Percentiles rank a stretch among this genome's conserved stretches.
These are phyloP conservation scores for Cactoblastis cactorum DNA, from an alignment of 2,888 invertebrate genomes.

Conservation along the genomic window DNA sequence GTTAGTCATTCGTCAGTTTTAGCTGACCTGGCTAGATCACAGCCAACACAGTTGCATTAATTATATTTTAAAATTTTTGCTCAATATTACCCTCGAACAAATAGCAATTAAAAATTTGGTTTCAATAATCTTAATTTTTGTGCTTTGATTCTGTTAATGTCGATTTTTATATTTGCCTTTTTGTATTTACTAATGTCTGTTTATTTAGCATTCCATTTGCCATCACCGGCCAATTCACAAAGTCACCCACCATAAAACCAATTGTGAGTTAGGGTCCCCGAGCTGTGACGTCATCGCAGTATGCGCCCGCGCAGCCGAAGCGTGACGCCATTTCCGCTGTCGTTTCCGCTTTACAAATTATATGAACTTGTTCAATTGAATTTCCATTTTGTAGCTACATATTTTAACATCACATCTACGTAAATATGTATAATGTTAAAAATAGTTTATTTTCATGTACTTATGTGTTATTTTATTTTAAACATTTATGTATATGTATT, in stretches of 20 bases:
- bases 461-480: no score
- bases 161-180: no score
- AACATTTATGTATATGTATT: no score
- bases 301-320: slow-evolving; percentile 57
- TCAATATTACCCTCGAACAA: no score
- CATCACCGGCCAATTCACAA: not conserved
- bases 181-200: no score
- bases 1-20: not conserved
- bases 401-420: slow-evolving; percentile 15
- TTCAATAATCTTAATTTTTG: no score
- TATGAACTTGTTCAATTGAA: slow-evolving; percentile 61
- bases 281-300: slow-evolving; percentile 60
- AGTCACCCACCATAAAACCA: slow-evolving; percentile 9
- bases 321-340: slow-evolving; percentile 71
- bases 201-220: not conserved
- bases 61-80: no score
- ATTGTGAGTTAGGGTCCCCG: slow-evolving; percentile 24
- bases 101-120: no score
- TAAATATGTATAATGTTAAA: not conserved
- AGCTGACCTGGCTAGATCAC: no score
- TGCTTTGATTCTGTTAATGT: no score
- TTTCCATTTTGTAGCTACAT: slow-evolving; percentile 48
- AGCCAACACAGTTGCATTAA: no score
- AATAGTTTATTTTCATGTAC: not conserved
- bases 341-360: slow-evolving; percentile 70